phyloP scores from a whole-genome alignment of 2,797 vertebrate species.

The Pelochelys cantorii region DNA sequence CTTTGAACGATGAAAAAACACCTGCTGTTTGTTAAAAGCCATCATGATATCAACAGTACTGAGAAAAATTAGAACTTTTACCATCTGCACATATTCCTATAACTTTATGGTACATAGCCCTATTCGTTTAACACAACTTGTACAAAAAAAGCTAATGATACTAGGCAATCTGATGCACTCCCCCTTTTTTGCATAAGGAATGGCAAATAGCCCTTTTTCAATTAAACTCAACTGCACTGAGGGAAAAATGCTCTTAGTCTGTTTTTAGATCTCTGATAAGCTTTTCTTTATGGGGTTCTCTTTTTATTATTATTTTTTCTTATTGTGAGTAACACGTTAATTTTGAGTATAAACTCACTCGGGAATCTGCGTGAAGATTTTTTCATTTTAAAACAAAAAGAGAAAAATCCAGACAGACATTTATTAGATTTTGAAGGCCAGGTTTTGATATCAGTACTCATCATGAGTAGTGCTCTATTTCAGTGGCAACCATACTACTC shows the following conservation, averaged over 20 bases:
- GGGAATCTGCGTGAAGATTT: not conserved
- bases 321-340: not conserved
- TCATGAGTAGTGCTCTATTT: not conserved
- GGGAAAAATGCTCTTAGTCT: not conserved
- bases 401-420: not conserved
- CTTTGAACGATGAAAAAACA: slow-evolving; percentile 43
- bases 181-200: not conserved
- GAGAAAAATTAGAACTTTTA: not conserved
- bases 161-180: not conserved
- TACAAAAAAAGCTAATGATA: not conserved
- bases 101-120: not conserved
- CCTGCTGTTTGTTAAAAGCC: slow-evolving; percentile 42
- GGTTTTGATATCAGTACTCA: not conserved
- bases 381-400: not conserved
- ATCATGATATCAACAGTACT: not conserved
- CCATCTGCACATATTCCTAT: not conserved
- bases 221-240: not conserved
- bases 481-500: not conserved
- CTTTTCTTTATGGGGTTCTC: not conserved
- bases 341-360: not conserved
- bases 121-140: not conserved
- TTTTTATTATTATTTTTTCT: not conserved
- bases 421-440: not conserved
- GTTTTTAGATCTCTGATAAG: not conserved
- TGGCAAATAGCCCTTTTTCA: not conserved